Evolutionary conservation across 2,888 invertebrate species (phyloP), one percentile per base, ranked within the genome.

Genomic region (Melinopterus prodromus): DNA sequence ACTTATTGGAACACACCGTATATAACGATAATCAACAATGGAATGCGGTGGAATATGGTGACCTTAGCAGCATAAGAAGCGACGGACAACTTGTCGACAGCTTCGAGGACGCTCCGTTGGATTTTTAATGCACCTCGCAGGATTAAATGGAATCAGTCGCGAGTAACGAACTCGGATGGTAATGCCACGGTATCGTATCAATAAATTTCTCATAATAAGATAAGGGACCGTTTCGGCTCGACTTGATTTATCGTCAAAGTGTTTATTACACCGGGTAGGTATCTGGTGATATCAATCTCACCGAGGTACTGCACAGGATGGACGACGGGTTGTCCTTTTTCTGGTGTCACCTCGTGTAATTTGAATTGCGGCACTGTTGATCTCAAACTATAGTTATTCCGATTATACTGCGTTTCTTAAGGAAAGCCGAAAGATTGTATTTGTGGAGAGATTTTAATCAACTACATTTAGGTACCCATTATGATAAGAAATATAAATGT

Each of bases 201-300:
- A 79, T 79, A 79, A 79, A 79, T 79, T 79, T 79, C 77, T 71
- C 77, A 79, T 79, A 79, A 79, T 79, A 79, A 79, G 79, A 79
- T 79, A 79, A 79, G 79, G 77, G 69, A 79, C 77, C 79, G 72
- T 77, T 79, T 77, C 79, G 77, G 26, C 53, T 70, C 72, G 79
- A 79, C 79, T 79, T 79, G 79, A 79, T 79, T 79, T 79, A 79
- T 79, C 72, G 16, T 77, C 72, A 79, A 79, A 77, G 79, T 79
- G 79, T 79, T 79, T 79, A 79, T 79, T 79, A 79, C 77, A 79
- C 79, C 79, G 35, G 35, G 74, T 37, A 37, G 37, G 74, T 74
- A 74, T 74, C 36, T 74, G 9, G 74, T 35, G 74, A 74, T 74
- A 74, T 74, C 74, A 74, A 74, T 74, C 74, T 74, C 37, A n/a